Evolutionary conservation across 2,113 vertebrate genomes (phyloP), one percentile per base, ranked within the genome.

Genomic region (Mesoclemmys tuberculata): DNA sequence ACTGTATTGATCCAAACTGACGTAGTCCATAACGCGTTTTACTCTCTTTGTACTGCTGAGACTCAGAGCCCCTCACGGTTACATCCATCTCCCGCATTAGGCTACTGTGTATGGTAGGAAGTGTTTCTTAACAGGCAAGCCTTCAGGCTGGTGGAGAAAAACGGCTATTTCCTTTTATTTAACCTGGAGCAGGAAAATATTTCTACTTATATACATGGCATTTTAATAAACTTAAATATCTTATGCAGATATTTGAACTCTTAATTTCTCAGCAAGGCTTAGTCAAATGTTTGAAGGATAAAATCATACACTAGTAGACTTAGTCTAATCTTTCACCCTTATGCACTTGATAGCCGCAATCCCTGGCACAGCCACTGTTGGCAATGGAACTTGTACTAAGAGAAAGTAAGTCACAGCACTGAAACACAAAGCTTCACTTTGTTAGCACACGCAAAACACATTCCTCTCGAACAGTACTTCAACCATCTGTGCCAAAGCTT

Each of bases 151-250:
- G 22, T 4, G 41, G 24, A 41, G 24, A 26, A 16, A 46, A 77
- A 26, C 4, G 74, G 26, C 10, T 58, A 2, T 27, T 29, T 44
- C 26, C 11, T 77, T 41, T 46, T 2, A 49, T 46, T 49, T 51
- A 3, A 4, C 3, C 0, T 0, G 14, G 35, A 3, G 27, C 61
- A 55, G 24, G 11, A 27, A 91, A 95, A 55, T 0, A 24, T 56
- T 82, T 92, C 18, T 48, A 38, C 55, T 38, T 44, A 8, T 74
- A 35, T 88, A 9, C 12, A 24, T 80, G 46, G 51, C 52, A 80
- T 74, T 19, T 4, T 84, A 97, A 92, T 96, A 96, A 97, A 94
- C 38, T 3, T 89, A 58, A 21, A 44, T 58, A 14, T 77, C 56
- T 41, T 51, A 3, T 44, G 46, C 26, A 85, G 1, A 44, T 7